Percentiles rank a stretch among this genome's conserved stretches.
phyloP scores from a whole-genome alignment of 2,888 invertebrate species.

The Standfussiana lucernea region DNA sequence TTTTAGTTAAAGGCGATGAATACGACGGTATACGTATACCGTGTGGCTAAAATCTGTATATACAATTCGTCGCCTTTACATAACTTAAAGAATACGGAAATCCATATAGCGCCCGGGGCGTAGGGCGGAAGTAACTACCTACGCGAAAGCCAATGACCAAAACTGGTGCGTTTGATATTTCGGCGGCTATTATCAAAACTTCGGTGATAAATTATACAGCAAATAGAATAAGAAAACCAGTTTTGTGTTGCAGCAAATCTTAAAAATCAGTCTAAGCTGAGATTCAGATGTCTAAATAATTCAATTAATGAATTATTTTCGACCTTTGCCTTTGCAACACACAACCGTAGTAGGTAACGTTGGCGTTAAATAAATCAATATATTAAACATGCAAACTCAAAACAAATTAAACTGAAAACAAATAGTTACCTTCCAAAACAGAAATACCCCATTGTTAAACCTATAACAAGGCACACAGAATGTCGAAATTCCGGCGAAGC shows the following conservation, averaged over 20 bases:
- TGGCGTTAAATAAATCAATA: constrained; percentile 7
- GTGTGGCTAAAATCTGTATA: no score
- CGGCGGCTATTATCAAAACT: not conserved
- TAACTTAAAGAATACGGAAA: not conserved
- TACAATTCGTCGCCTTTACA: not conserved
- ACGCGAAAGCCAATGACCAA: not conserved
- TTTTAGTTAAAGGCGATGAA: no score
- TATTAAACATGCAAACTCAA: constrained; percentile 35
- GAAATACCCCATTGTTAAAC: constrained; percentile 95
- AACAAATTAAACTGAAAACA: constrained; percentile 65
- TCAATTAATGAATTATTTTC: not conserved
- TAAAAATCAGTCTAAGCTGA: not conserved
- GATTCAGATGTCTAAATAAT: not conserved
- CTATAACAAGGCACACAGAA: constrained; percentile 94
- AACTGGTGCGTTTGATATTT: not conserved
- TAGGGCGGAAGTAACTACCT: not conserved
- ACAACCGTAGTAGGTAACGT: not conserved
- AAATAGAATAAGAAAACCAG: not conserved
- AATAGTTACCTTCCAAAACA: constrained; percentile 95
- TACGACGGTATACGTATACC: no score
- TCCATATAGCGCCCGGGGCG: not conserved
- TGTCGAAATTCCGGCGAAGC: constrained; percentile 94
- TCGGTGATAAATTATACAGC: not conserved
- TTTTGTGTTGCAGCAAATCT: not conserved
- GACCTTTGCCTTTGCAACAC: not conserved